phyloP scores from a whole-genome alignment of 2,888 invertebrate species.

The Callyntrura guangdongensis region DNA sequence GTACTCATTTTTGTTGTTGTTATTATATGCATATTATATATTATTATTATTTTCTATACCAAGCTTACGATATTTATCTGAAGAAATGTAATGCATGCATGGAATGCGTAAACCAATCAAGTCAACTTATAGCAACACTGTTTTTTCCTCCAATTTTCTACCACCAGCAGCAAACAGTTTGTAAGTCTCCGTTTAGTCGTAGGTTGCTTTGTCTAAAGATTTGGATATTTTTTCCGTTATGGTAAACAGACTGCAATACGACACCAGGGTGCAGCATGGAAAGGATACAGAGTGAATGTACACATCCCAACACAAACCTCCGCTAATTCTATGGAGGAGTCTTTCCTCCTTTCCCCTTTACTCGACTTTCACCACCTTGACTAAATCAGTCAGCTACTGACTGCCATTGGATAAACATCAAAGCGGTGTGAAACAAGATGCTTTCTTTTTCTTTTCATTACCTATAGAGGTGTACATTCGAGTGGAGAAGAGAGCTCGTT shows the following conservation, averaged over 20 bases:
- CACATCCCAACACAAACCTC: too few species aligned
- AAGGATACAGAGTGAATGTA: background rate
- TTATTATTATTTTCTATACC: background rate
- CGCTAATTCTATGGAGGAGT: too few species aligned
- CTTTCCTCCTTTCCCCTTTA: constrained; percentile 34
- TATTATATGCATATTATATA: too few species aligned
- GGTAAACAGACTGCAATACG: constrained; percentile 42
- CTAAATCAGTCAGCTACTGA: constrained; percentile 45
- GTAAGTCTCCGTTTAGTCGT: too few species aligned
- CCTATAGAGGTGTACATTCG: background rate
- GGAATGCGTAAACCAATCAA: constrained; percentile 1
- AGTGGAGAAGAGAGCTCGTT: constrained; percentile 16
- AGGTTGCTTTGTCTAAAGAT: background rate
- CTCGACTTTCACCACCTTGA: constrained; percentile 34
- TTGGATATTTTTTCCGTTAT: constrained; percentile 11
- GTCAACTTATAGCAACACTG: background rate
- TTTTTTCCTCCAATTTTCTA: background rate
- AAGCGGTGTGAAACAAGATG: background rate
- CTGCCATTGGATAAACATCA: constrained; percentile 54
- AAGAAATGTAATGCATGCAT: background rate
- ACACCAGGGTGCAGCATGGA: background rate
- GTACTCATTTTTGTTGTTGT: too few species aligned
- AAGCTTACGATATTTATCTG: background rate
- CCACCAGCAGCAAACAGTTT: background rate
- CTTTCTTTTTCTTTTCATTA: constrained; percentile 8